Conservation (phyloP, 2,113 vertebrate species). For the Gopherus flavomarginatus region DNA sequence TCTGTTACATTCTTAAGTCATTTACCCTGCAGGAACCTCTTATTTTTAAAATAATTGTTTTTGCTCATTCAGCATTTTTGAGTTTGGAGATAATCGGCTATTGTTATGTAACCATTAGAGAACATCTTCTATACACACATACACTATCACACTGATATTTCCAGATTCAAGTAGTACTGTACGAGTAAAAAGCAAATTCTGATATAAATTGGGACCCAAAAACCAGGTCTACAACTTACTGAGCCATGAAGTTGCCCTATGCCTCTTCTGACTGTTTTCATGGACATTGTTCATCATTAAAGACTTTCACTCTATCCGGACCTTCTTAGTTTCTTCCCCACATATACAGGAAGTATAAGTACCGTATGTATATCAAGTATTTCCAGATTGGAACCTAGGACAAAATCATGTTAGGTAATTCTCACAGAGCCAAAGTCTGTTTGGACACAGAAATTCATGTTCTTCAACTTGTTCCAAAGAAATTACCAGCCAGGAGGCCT, state of each 20-base stretch:
- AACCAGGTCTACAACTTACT: not conserved
- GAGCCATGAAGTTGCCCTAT: not conserved
- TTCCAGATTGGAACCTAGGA: not conserved
- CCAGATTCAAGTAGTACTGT: not conserved
- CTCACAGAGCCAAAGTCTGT: not conserved
- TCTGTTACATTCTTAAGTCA: not conserved
- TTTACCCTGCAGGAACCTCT: not conserved
- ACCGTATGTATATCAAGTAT: not conserved
- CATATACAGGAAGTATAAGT: not conserved
- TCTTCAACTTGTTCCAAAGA: not conserved
- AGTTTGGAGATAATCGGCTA: not conserved
- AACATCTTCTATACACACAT: not conserved
- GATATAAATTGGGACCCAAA: not conserved
- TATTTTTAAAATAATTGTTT: not conserved
- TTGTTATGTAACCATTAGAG: not conserved
- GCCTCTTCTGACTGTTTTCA: not conserved
- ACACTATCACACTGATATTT: not conserved
- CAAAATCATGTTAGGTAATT: not conserved
- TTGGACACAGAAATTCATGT: not conserved
- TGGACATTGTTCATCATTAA: not conserved
- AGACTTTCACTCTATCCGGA: not conserved
- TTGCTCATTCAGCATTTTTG: not conserved
- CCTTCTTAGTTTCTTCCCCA: not conserved
- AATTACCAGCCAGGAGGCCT: not conserved
- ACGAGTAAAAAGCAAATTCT: not conserved